Conservation (phyloP, 2,888 invertebrate species). For the Lasioglossum pauxillum region DNA sequence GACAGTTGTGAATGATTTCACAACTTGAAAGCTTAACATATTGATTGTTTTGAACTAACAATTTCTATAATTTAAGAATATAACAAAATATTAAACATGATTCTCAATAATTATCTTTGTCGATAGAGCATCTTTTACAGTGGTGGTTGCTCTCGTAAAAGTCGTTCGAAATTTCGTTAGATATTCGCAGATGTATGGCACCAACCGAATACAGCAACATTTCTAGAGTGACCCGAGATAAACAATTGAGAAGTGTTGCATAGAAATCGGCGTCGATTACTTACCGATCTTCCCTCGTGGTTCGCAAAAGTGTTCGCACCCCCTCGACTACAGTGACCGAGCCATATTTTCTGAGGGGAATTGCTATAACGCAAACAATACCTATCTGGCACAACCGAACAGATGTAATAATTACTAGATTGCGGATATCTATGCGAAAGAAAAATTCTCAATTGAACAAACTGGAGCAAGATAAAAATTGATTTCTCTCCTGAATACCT, state of each 20-base stretch:
- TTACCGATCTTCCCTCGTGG: conserved; percentile 11
- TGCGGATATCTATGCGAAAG: neutral
- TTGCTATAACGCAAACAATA: neutral
- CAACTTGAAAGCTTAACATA: neutral
- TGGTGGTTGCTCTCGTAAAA: neutral
- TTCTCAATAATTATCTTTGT: too few species aligned
- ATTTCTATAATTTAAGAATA: too few species aligned
- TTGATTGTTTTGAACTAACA: neutral
- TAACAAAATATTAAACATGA: too few species aligned
- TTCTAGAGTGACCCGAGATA: neutral
- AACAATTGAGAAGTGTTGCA: conserved; percentile 7
- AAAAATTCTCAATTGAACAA: neutral
- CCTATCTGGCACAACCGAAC: neutral
- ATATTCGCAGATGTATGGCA: neutral
- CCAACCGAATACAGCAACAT: neutral
- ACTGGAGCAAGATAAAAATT: neutral
- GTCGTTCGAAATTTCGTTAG: too few species aligned
- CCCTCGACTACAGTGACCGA: neutral
- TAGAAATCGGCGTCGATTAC: conserved; percentile 10
- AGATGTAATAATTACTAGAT: neutral
- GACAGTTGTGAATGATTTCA: neutral
- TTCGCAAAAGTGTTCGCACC: neutral
- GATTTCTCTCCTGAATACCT: neutral
- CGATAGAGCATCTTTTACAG: neutral
- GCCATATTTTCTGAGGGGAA: neutral